A percentile compares a stretch with the other conserved stretches of the same genome.
These are phyloP conservation scores for Bothrops jararaca DNA, from an alignment of 2,113 vertebrate genomes.

Conservation along the genomic window DNA sequence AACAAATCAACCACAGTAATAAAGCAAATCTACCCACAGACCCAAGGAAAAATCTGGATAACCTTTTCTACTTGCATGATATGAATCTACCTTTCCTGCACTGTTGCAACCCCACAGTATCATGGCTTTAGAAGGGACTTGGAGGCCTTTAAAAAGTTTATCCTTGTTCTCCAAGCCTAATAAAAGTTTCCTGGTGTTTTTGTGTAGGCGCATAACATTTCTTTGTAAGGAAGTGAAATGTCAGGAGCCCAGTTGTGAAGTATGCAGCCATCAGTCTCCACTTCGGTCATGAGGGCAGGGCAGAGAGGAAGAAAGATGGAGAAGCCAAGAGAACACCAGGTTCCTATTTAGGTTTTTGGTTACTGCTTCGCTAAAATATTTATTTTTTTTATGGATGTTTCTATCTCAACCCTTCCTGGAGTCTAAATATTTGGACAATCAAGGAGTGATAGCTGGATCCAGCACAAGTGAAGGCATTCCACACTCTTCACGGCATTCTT, in stretches of 20 bases:
- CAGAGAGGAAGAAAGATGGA: not conserved
- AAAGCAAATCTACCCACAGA: not conserved
- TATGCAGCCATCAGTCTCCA: not conserved
- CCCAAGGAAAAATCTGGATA: not conserved
- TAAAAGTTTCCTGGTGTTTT: constrained; percentile 9
- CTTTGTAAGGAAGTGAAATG: constrained; percentile 52
- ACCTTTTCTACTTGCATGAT: not conserved
- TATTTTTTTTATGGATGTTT: constrained; percentile 63
- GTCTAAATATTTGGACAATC: constrained; percentile 53
- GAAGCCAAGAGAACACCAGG: not conserved
- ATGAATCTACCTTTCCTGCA: not conserved
- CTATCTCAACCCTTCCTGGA: constrained; percentile 40
- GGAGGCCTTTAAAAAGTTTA: not conserved
- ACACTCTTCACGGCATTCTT: not conserved
- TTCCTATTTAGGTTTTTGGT: constrained; percentile 25
- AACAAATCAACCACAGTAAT: not conserved
- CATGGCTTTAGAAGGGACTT: not conserved
- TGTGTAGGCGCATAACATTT: constrained; percentile 33
- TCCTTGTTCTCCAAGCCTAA: not conserved
- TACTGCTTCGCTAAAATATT: constrained; percentile 62
- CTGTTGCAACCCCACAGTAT: not conserved
- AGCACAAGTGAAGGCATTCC: not conserved
- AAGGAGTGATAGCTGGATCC: constrained; percentile 7
- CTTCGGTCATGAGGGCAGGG: constrained; percentile 21
- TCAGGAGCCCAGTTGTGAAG: constrained; percentile 55